Base-by-base conservation (phyloP, 1,140 invertebrate species). In the Steinernema khuongi region DNA sequence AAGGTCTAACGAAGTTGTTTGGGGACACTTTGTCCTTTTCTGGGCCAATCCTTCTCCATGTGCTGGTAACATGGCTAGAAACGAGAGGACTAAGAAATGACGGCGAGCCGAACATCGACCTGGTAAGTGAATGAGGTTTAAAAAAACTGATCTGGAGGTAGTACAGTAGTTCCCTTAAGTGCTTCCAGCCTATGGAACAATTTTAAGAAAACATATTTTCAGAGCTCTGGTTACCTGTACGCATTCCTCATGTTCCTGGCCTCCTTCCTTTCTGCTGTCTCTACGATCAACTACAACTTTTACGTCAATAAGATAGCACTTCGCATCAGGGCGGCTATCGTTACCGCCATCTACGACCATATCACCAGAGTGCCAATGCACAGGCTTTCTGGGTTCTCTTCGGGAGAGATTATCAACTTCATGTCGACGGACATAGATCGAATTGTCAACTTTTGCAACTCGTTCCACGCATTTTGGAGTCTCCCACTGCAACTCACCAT, bases 401-500 rank as follows among this genome's bases (percentile, higher is more conserved):
- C 80, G 30, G 82, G 82, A 32, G 73, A 84, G 68, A 72, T 98
- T 30, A 90, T 96, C 0, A 99, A 98, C 87, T 93, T 94, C 79
- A 96, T 98, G 91, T 96, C 93, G 31, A 95, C 93, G 0, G 96
- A 99, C 86, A 91, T 91, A 0, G 94, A 96, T 82, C 89, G 95
- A 79, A 93, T 99, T 77, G 91, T 96, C 0, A 97, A 97, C 86
- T 93, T 94, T 41, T 95, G 93, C 87, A 91, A 92, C 0, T 96
- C 93, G 87, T 96, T 99, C 86, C 96, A 98, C 88, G 90, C 92
- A 18, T 89, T 97, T 77, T 98, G 96, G 95, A 96, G 93, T 86
- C 91, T 97, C 82, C 95, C 95, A 28, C 89, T 97, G 82, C 92
- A 94, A 88, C 79, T 88, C 44, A 74, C 68, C n/a, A 79, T 87